Evolutionary conservation across 2,888 invertebrate genomes (phyloP).

Genomic region (Xanthorhoe spadicearia): DNA sequence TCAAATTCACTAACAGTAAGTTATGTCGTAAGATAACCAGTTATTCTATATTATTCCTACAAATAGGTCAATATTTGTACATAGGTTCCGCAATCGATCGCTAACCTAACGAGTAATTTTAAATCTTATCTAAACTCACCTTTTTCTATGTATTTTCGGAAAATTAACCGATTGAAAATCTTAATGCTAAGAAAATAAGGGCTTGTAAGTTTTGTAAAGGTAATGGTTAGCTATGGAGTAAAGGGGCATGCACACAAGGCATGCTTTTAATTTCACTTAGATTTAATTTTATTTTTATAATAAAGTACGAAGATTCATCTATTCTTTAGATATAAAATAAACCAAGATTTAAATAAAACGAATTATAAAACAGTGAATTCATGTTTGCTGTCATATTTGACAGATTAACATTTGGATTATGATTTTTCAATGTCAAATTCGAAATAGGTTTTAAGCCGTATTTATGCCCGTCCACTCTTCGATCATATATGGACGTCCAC

Average conservation of each 20-base stretch:
- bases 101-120: constrained; percentile 22
- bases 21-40: not conserved
- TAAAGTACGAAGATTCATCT: too few relatives aligned
- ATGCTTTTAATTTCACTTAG: not conserved
- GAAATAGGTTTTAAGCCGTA: too few relatives aligned
- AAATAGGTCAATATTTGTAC: constrained; percentile 28
- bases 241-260: constrained; percentile 15
- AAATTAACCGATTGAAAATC: constrained; percentile 2
- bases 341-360: too few relatives aligned
- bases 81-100: constrained; percentile 25
- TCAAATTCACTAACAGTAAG: not conserved
- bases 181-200: constrained; percentile 11
- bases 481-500: too few relatives aligned
- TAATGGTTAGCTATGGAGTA: constrained; percentile 12
- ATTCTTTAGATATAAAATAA: too few relatives aligned
- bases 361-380: too few relatives aligned
- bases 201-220: constrained; percentile 2
- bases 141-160: constrained; percentile 10
- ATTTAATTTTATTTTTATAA: too few relatives aligned
- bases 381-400: too few relatives aligned
- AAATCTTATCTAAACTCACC: constrained; percentile 28
- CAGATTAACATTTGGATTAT: too few relatives aligned
- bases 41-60: constrained; percentile 8
- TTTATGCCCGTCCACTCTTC: too few relatives aligned
- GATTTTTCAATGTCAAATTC: too few relatives aligned